Evolutionary conservation across 2,113 vertebrate genomes (phyloP), one percentile per base, ranked within the genome.

Genomic region (Columba livia): DNA sequence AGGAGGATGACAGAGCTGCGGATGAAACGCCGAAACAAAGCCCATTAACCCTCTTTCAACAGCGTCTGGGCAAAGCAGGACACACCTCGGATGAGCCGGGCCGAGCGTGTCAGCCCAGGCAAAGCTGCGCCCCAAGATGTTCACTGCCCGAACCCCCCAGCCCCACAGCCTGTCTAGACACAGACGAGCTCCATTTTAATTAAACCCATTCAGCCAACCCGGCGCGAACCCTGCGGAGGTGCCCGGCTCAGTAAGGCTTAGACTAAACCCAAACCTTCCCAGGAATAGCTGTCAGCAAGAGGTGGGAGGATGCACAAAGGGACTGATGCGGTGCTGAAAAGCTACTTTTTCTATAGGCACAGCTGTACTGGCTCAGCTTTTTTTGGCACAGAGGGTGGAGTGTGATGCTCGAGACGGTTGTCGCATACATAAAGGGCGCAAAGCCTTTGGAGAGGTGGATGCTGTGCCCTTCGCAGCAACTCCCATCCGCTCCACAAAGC

Each of bases 71-170:
- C 28, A 57, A 20, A 31, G 87, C 94, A 44, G 6, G 51, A 58
- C 91, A 89, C 81, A 54, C 78, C 92, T 48, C 57, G 15, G 5
- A n/a, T 7, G 36, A 38, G 79, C 28, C 0, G 0, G 50, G 74
- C 53, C 0, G 2, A 66, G 73, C 3, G 66, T 0, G 1, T 64
- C 81, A 89, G 3, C 60, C 48, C 19, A 2, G 10, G 77, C 65
- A n/a, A 20, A n/a, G 73, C 79, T 11, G 19, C 1, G n/a, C 79
- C 82, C 44, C 44, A 19, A 47, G 44, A 47, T 10, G 44, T 50
- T 50, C 48, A 2, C 34, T 48, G 73, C 62, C 64, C 53, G 36
- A n/a, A 40, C 29, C 64, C 90, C 85, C 71, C 84, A 32, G 53
- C 61, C 8, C 13, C 87, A 7, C 54, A 56, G 14, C 81, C 79